Base-by-base conservation (phyloP, 2,797 vertebrate species). In the Dromococcyx pavoninus region DNA sequence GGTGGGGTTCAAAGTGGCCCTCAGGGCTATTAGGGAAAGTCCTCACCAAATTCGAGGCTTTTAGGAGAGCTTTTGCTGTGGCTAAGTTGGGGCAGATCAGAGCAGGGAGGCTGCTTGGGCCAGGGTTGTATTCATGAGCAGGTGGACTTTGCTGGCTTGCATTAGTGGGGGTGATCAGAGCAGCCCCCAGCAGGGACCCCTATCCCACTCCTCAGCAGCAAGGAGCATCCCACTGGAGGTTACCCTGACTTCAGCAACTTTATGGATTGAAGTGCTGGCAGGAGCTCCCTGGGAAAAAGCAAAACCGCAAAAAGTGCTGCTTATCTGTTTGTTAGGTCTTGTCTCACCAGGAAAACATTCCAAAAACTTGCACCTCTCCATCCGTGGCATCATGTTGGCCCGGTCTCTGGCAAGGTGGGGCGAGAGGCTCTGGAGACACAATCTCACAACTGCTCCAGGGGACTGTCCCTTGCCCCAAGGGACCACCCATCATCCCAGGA, bases 221-320 rank as follows among this genome's bases (percentile, higher is more conserved):
- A 41, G 46, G 35, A 51, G 57, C 10, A 2, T 5, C 39, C 13
- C 2, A 1, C 51, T 8, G n/a, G 7, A 13, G 39, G 24, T 15
- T 5, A 11, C 53, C 53, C 21, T 11, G 9, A 17, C 43, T 22
- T 39, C 5, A 13, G 30, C 62, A 15, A 1, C 37, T 19, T 5
- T 8, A 12, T 4, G 9, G 35, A 13, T 10, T 7, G 30, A 64
- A 27, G 43, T 4, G 1, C 53, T 11, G 9, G 35, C 2, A 1
- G 43, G 30, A 65, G 51, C 70, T 48, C 30, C 70, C 70, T 25
- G 35, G 81, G 51, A 33, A 50, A 10, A n/a, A 30, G 41, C 60
- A 39, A 11, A 3, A 1, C 70, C 11, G 35, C 1, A 6, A 33
- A 8, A 30, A 58, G 43, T 11, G 81, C 81, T 32, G 35, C 51